These are phyloP conservation scores for Pedetes capensis DNA, from an alignment of 2,113 vertebrate genomes.

Conservation along the genomic window DNA sequence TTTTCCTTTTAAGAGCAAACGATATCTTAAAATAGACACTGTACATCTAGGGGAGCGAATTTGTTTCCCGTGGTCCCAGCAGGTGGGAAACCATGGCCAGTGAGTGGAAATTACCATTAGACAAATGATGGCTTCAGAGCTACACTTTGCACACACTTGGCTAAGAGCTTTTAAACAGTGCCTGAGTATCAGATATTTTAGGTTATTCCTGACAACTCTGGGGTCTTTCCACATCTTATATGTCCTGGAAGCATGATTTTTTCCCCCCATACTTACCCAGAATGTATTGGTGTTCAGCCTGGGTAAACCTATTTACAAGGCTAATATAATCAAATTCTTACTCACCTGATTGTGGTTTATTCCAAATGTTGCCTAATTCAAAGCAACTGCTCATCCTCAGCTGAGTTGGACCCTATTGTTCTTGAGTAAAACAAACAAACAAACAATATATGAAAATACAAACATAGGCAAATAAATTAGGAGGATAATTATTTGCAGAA, in stretches of 20 bases:
- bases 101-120: conserved; percentile 31
- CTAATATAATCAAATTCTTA: conserved; percentile 76
- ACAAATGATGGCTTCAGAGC: conserved; percentile 46
- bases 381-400: conserved; percentile 68
- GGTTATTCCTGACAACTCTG: background rate
- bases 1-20: conserved; percentile 53
- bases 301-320: conserved; percentile 73
- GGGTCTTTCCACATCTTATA: background rate
- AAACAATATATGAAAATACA: conserved; percentile 69
- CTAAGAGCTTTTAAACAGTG: conserved; percentile 8
- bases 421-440: conserved; percentile 59
- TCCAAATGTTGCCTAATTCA: conserved; percentile 74
- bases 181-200: background rate
- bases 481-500: conserved; percentile 59
- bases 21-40: conserved; percentile 54
- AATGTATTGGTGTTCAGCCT: conserved; percentile 27
- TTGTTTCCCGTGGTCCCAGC: conserved; percentile 25
- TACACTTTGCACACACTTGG: background rate
- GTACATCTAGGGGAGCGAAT: background rate
- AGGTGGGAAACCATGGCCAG: conserved; percentile 47
- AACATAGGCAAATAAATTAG: conserved; percentile 74
- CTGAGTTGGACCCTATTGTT: conserved; percentile 66
- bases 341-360: conserved; percentile 76
- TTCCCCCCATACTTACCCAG: background rate
- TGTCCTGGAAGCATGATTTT: background rate